Base-by-base conservation (phyloP, 2,113 vertebrate genomes). In the Ceyx cyanopectus region DNA sequence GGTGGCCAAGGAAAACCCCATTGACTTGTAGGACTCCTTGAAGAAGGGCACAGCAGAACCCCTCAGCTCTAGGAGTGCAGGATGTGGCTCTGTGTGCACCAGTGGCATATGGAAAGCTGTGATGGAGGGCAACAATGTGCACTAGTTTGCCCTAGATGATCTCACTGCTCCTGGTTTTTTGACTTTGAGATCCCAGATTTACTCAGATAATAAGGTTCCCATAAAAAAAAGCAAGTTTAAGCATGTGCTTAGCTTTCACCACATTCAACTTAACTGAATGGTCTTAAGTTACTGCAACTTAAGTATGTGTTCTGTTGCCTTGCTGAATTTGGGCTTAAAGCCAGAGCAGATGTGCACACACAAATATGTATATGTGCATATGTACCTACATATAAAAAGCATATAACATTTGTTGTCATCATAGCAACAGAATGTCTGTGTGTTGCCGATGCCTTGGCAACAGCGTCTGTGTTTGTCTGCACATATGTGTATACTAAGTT, bases 401-500 rank as follows among this genome's bases (percentile, higher is more conserved):
- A 40, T 51, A 5, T 12, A 92, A 67, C 19, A 22, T 68, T 84
- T 92, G 74, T 58, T 91, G 75, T 69, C 50, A 13, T 80, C 46
- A 30, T 29, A 85, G 58, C 50, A 76, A 69, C 85, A 30, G 54
- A 30, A 43, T 5, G 34, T 56, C 48, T 81, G 80, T 65, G 75
- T 81, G 57, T 58, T 75, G 73, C 73, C 34, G 58, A 9, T 72
- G 53, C 66, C 94, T 70, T 48, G 77, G 94, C 63, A 89, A 84
- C 86, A 54, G 57, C 0, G 0, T 22, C 67, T 74, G 83, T 90
- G 72, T 67, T 2, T 20, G n/a, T 72, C 66, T 85, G 62, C 20
- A 56, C 20, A 0, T 43, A 9, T 2, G 1, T 34, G 54, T 22
- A 8, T 12, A 24, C 68, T 14, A 63, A 41, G 50, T 79, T 89